Base-by-base conservation (phyloP, 2,797 vertebrate genomes). In the Lerista edwardsae region DNA sequence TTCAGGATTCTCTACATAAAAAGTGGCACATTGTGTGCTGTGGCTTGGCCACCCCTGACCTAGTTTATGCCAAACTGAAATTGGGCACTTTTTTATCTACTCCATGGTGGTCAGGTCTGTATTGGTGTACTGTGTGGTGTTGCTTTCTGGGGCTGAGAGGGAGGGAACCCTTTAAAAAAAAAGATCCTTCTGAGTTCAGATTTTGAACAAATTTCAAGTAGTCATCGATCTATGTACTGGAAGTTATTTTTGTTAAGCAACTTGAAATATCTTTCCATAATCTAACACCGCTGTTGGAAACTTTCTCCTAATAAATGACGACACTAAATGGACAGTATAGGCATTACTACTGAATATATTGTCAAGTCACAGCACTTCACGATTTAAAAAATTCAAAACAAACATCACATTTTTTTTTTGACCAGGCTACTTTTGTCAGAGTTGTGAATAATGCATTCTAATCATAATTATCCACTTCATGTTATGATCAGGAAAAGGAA, bases 51-150 rank as follows among this genome's bases (percentile, higher is more conserved):
- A n/a, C n/a, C n/a, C n/a, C n/a, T n/a, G 84, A 89, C 59, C 51
- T 21, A 64, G 85, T 75, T 55, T 84, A 5, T 73, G 36, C 65
- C n/a, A 23, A 25, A 61, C 59, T 61, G 59, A 9, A 15, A 15
- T 17, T 17, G 15, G 51, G 15, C 51, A 55, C 2, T 55, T 55
- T 55, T 10, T 51, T 51, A 12, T 51, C 47, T 51, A 51, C 9
- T 64, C 64, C n/a, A 73, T 51, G 21, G n/a, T 67, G 31, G 23
- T n/a, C 36, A 55, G 59, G 39, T 74, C 44, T 75, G 6, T 19
- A 75, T 76, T 69, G 44, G 47, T 27, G 14, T 77, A 41, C 27
- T 21, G 64, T 85, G 84, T 91, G 82, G 90, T 88, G 84, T 80
- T 87, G 81, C 72, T 77, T 88, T 88, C 41, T 73, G 83, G 41